Base-by-base conservation (phyloP, 2,888 invertebrate genomes). In the Polydesmus complanatus region DNA sequence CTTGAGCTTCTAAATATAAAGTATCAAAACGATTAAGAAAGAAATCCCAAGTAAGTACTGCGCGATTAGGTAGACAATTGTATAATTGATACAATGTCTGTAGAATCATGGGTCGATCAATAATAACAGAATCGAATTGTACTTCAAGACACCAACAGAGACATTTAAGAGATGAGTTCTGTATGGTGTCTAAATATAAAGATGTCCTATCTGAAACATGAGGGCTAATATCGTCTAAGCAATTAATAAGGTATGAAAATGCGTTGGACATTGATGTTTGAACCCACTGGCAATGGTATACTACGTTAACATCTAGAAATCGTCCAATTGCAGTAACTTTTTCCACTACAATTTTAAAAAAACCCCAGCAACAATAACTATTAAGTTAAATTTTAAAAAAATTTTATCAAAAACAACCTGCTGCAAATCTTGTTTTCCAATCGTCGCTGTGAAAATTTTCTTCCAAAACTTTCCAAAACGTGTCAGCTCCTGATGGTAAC, bases 31-130 rank as follows among this genome's bases (percentile, higher is more conserved):
- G 82, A 73, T 92, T 91, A 25, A 96, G 80, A 74, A 98, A 98
- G 79, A 99, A 98, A 65, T 96, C 93, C 96, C 98, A 98, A 0
- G 87, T 84, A 19, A 98, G 79, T 62, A 97, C 88, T 54, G 94
- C 80, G 25, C 76, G 72, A 73, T 95, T 91, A 67, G 88, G 88
- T 27, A 97, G 80, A 1, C 91, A 87, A 73, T 93, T 94, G 72
- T 94, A 91, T 3, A 99, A 80, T 72, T 96, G 91, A 73, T 93
- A 92, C 59, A 98, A 81, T 1, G 92, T 89, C 73, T 96, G 94
- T 50, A 99, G 80, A 27, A 99, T 90, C 82, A 97, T 88, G 0
- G 96, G 94, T 50, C 98, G 82, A 75, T 98, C 98, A 63, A 91
- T 86, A 63, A 96, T 93, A 64, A 97, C 94, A 63, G 89, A 82